phyloP scores from a whole-genome alignment of 2,888 invertebrate species.

The Cartodere bifasciata region DNA sequence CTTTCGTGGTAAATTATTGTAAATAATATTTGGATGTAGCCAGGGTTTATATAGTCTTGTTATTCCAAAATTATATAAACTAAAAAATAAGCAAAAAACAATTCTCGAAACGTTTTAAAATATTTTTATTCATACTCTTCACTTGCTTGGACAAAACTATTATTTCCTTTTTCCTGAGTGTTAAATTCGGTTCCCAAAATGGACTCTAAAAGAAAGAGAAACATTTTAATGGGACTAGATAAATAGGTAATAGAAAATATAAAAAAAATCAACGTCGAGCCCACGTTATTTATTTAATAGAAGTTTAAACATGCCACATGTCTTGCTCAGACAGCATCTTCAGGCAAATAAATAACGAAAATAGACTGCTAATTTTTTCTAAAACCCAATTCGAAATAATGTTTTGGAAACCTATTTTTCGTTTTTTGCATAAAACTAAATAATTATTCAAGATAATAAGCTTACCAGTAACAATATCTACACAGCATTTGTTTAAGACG shows the following conservation, averaged over 20 bases:
- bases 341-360: too few species aligned
- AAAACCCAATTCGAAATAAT: too few species aligned
- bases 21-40: slow-evolving; percentile 14
- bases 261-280: too few species aligned
- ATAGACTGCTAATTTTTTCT: too few species aligned
- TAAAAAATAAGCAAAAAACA: slow-evolving; percentile 12
- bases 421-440: too few species aligned
- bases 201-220: slow-evolving; percentile 19
- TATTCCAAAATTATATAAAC: slow-evolving; percentile 17
- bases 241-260: too few species aligned
- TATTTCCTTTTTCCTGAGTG: slow-evolving; percentile 11
- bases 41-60: slow-evolving; percentile 20
- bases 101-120: slow-evolving; percentile 1
- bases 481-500: slow-evolving; percentile 16
- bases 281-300: too few species aligned
- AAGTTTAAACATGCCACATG: too few species aligned
- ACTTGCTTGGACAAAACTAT: slow-evolving; percentile 13
- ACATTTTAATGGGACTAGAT: too few species aligned
- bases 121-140: slow-evolving; percentile 14
- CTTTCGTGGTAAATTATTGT: slow-evolving; percentile 6
- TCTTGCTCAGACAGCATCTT: too few species aligned
- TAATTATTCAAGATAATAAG: too few species aligned
- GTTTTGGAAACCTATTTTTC: too few species aligned
- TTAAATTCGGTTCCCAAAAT: slow-evolving; percentile 16
- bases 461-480: slow-evolving; percentile 19